Evolutionary conservation across 2,888 invertebrate genomes (phyloP).

Genomic region (Yponomeuta plumbellus): DNA sequence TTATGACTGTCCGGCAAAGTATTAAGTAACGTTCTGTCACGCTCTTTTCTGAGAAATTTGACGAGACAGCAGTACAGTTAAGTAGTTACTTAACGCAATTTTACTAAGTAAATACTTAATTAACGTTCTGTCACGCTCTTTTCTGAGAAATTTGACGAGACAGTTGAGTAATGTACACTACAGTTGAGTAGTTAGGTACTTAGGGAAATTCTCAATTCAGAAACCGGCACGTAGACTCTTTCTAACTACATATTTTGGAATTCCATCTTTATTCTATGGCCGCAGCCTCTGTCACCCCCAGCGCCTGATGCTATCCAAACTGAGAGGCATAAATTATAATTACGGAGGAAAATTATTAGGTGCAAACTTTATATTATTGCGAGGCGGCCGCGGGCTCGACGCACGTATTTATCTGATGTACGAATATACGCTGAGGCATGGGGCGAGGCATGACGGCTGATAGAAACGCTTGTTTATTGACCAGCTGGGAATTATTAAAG

Average conservation of each 20-base stretch:
- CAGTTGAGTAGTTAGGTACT: too few species aligned
- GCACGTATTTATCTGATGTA: constrained; percentile 48
- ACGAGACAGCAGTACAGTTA: too few species aligned
- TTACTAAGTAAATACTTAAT: too few species aligned
- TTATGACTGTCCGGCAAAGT: too few species aligned
- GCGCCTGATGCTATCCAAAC: constrained; percentile 11
- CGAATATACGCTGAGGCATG: constrained; percentile 38
- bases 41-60: too few species aligned
- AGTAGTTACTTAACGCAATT: too few species aligned
- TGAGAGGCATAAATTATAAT: constrained; percentile 46
- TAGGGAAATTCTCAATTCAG: too few species aligned
- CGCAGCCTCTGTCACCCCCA: constrained; percentile 26
- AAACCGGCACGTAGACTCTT: too few species aligned
- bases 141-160: too few species aligned
- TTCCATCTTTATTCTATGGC: constrained; percentile 11
- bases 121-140: too few species aligned
- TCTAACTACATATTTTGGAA: neutral
- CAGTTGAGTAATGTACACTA: too few species aligned
- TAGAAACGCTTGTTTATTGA: constrained; percentile 38
- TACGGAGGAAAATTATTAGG: constrained; percentile 66
- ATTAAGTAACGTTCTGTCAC: too few species aligned
- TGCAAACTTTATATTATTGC: constrained; percentile 56
- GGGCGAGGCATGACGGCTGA: constrained; percentile 45
- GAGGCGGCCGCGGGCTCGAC: constrained; percentile 35
- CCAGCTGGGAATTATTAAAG: constrained; percentile 29